Evolutionary conservation across 2,797 vertebrate genomes (phyloP).

Genomic region (Sebastes vulpes): DNA sequence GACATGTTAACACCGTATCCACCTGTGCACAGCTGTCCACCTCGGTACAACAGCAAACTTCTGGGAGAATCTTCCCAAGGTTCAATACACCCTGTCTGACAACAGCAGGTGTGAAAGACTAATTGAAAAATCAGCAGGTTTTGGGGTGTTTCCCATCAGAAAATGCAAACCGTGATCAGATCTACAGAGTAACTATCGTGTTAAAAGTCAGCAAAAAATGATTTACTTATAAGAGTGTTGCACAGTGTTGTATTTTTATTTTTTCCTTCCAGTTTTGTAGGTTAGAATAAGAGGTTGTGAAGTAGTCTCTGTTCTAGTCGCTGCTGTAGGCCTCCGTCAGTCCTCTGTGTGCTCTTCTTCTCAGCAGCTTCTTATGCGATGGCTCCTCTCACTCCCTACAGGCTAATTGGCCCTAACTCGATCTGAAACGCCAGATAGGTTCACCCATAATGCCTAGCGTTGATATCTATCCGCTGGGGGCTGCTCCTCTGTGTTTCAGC

Average conservation of each 20-base stretch:
- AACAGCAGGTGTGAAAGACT: not conserved
- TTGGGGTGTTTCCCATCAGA: not conserved
- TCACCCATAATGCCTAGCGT: slow-evolving; percentile 59
- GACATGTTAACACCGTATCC: not conserved
- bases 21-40: not conserved
- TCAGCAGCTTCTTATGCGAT: slow-evolving; percentile 13
- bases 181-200: not conserved
- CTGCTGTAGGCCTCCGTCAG: slow-evolving; percentile 8
- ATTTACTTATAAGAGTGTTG: not conserved
- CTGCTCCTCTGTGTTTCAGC: slow-evolving; percentile 42
- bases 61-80: not conserved
- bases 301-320: slow-evolving; percentile 9
- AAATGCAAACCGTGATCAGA: not conserved
- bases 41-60: not conserved
- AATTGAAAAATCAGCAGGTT: not conserved
- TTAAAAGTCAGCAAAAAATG: not conserved
- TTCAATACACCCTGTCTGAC: not conserved
- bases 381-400: slow-evolving; percentile 44
- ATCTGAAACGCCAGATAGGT: slow-evolving; percentile 55
- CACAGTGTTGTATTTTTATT: not conserved
- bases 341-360: slow-evolving; percentile 11
- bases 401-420: slow-evolving; percentile 60
- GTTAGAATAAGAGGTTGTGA: not conserved
- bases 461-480: slow-evolving; percentile 51
- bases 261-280: not conserved